phyloP scores from a whole-genome alignment of 2,113 vertebrate genomes.

The Strix uralensis region DNA sequence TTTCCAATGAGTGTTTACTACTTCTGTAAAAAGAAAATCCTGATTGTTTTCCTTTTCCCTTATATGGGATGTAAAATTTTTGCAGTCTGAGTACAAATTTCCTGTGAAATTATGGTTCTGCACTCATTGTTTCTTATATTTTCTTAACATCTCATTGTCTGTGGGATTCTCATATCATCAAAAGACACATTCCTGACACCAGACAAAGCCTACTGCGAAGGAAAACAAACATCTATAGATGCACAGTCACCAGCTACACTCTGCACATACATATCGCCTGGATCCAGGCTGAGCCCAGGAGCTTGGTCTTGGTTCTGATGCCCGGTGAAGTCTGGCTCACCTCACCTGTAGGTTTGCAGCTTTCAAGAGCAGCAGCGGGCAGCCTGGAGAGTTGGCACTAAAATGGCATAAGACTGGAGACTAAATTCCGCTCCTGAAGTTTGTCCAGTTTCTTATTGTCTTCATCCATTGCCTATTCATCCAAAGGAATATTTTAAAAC shows the following conservation, averaged over 20 bases:
- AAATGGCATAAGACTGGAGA: neutral
- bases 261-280: neutral
- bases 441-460: neutral
- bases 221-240: neutral
- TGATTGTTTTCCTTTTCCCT: neutral
- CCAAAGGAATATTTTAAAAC: neutral
- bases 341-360: neutral
- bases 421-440: neutral
- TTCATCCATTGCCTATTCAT: neutral
- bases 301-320: neutral
- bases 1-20: neutral
- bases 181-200: neutral
- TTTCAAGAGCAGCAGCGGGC: neutral
- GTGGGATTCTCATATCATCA: neutral
- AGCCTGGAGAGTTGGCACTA: neutral
- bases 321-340: neutral
- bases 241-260: neutral
- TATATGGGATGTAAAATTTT: neutral
- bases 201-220: neutral
- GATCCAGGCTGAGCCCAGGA: neutral
- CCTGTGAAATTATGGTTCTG: neutral
- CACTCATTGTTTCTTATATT: neutral
- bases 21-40: neutral
- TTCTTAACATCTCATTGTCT: neutral
- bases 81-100: neutral